Percentiles rank a stretch among this genome's conserved stretches.
phyloP scores from a whole-genome alignment of 2,113 vertebrate genomes.

The Pungitius pungitius region DNA sequence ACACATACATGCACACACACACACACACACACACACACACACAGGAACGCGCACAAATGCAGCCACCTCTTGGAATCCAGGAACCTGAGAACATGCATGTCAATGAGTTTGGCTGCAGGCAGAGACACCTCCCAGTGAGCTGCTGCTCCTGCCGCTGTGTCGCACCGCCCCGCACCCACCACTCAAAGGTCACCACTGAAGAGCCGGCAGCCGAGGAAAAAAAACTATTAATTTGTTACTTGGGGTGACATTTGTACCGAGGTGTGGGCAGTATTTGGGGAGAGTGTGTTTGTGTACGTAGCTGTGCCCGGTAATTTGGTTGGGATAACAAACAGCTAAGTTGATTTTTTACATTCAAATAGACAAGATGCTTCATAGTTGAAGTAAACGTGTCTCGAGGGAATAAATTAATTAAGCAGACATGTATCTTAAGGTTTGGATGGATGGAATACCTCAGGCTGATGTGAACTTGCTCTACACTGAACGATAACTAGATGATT shows the following conservation, averaged over 20 bases:
- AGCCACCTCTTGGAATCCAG: slow-evolving; percentile 29
- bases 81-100: slow-evolving; percentile 56
- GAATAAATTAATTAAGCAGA: not conserved
- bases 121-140: slow-evolving; percentile 48
- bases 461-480: not conserved
- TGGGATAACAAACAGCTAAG: slow-evolving; percentile 7
- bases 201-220: slow-evolving; percentile 25
- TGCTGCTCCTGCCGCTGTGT: slow-evolving; percentile 21
- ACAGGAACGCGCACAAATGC: slow-evolving; percentile 2
- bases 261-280: slow-evolving; percentile 4
- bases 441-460: not conserved
- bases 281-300: not conserved
- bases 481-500: not conserved
- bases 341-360: slow-evolving; percentile 35
- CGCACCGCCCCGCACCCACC: slow-evolving; percentile 32
- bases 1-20: not conserved
- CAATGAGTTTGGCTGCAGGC: slow-evolving; percentile 58
- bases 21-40: slow-evolving; percentile 1
- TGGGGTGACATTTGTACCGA: slow-evolving; percentile 45
- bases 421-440: not conserved
- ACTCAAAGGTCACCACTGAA: slow-evolving; percentile 58
- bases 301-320: slow-evolving; percentile 11
- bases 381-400: not conserved
- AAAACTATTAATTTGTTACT: slow-evolving; percentile 51
- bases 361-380: not conserved